Evolutionary conservation across 37 sponge, comb jelly and placozoan species (phyloP).

Genomic region (Beroe ovata): DNA sequence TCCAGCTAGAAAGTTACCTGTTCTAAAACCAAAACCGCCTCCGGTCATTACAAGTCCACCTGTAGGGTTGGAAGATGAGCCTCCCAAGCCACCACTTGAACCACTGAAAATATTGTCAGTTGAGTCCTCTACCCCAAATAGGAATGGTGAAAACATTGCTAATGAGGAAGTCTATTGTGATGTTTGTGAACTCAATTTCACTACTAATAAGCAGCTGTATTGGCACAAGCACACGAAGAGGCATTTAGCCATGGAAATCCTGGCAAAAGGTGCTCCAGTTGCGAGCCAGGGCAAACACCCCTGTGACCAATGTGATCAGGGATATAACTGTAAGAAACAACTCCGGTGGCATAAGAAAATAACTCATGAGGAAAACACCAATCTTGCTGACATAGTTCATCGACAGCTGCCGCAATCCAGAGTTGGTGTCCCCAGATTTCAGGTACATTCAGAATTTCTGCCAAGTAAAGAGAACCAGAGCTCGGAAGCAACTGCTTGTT

Average conservation of each 20-base stretch:
- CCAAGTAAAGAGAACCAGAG: not conserved
- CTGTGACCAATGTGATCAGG: slow-evolving; percentile 55
- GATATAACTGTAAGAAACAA: slow-evolving; percentile 62
- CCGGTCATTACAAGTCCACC: not conserved
- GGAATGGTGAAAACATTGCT: not conserved
- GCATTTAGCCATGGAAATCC: slow-evolving; percentile 56
- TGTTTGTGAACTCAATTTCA: slow-evolving; percentile 60
- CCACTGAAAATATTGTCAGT: not conserved
- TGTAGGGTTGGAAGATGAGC: not conserved
- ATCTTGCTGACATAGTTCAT: not conserved
- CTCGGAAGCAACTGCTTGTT: not conserved
- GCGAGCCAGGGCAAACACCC: slow-evolving; percentile 53
- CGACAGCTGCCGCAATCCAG: slow-evolving; percentile 9
- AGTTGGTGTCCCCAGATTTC: slow-evolving; percentile 17
- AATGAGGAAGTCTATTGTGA: slow-evolving; percentile 26
- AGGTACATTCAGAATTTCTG: not conserved
- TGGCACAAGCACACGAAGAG: slow-evolving; percentile 54
- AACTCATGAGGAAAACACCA: slow-evolving; percentile 1
- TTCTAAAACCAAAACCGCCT: not conserved
- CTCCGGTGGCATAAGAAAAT: slow-evolving; percentile 65
- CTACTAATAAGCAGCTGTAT: slow-evolving; percentile 53
- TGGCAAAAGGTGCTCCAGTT: slow-evolving; percentile 8
- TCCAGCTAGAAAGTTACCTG: not conserved
- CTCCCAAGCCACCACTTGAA: not conserved
- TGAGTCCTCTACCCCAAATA: not conserved